Base-by-base conservation (phyloP, 2,888 invertebrate species). In the Campoplex capitator region DNA sequence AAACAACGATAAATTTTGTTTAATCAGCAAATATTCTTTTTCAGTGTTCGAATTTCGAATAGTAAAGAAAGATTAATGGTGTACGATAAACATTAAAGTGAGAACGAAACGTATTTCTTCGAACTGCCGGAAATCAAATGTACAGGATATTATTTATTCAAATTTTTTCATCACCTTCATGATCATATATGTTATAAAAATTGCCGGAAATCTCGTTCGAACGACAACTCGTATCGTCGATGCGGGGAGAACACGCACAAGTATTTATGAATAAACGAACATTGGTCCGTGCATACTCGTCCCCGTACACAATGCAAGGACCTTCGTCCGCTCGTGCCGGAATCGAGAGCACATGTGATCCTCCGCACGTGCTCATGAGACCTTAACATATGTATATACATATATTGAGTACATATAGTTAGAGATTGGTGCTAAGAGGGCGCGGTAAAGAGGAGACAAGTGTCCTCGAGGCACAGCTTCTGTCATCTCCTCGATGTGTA, bases 301-400 rank as follows among this genome's bases (percentile, higher is more conserved):
- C 48, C 65, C 23, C 23, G 23, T 23, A 77, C 73, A 86, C 86
- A 86, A 86, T 86, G 80, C 83, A 80, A 84, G 83, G 83, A 86
- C 80, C 86, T 84, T 84, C 73, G 62, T 58, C 48, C 85, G 76
- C 75, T 75, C 35, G 56, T 23, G 70, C 62, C 51, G 51, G 62
- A 76, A 86, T 80, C 76, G 86, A 70, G 81, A 56, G 73, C 80
- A 86, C 86, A 84, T 84, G 86, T 80, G 80, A 86, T 86, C 76
- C 86, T 86, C 80, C 74, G 86, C 83, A 86, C 86, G 86, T 86
- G 86, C 83, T 79, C 73, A 54, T 48, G 42, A 38, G 71, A 42
- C 54, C 62, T 65, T 51, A 38, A 81, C 35, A 28, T 65, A 62
- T 79, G 38, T 38, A 38, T 38, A 45, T 18, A 48, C 62, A 42